Percentiles rank a stretch among this genome's conserved stretches.
These are phyloP conservation scores for Gymnogyps californianus DNA, from an alignment of 2,113 vertebrate genomes.

Conservation along the genomic window DNA sequence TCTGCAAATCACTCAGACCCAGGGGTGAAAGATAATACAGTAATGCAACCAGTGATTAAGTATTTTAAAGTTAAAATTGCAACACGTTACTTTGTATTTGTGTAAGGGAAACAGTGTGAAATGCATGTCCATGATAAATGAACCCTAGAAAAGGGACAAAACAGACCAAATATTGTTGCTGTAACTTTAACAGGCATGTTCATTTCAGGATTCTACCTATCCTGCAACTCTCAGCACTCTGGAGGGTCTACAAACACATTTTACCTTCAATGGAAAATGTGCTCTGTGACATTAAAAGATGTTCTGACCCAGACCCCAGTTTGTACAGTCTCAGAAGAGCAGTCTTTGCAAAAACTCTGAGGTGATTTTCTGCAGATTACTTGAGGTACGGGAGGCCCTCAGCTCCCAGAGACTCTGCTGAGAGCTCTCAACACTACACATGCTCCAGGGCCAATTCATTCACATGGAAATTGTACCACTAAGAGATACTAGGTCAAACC, in stretches of 20 bases:
- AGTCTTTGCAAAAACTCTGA: background rate
- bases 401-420: background rate
- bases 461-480: background rate
- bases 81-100: background rate
- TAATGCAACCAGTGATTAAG: background rate
- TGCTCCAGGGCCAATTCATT: background rate
- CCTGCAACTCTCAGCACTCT: background rate
- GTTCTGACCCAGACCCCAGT: background rate
- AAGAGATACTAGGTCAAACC: background rate
- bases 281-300: background rate
- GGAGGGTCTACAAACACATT: background rate
- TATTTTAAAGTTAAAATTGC: background rate
- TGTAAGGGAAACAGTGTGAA: background rate
- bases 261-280: background rate
- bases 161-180: background rate
- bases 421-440: background rate
- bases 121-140: background rate
- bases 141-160: background rate
- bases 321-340: background rate
- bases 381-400: background rate
- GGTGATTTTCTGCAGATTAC: background rate
- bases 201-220: background rate
- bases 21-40: background rate
- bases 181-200: background rate
- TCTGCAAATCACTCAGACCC: background rate